Percentiles rank a stretch among this genome's conserved stretches.
These are phyloP conservation scores for Lamprologus callipterus DNA, from an alignment of 2,113 vertebrate species.

Conservation along the genomic window DNA sequence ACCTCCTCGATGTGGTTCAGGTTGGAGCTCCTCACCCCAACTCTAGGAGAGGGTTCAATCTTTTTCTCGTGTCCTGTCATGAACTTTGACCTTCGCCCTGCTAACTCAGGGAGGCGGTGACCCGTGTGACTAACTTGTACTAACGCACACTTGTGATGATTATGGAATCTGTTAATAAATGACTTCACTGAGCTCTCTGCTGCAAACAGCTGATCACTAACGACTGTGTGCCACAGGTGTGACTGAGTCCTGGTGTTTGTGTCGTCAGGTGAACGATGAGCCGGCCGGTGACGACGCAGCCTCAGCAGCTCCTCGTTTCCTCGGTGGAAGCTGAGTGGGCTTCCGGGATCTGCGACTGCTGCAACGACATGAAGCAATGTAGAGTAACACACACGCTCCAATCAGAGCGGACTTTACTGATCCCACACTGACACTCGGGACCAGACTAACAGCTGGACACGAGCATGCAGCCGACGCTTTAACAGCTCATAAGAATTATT, in stretches of 20 bases:
- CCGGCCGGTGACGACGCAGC: neutral
- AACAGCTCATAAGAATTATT: neutral
- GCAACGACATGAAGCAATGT: neutral
- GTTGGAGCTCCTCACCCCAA: neutral
- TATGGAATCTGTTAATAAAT: neutral
- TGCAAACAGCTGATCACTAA: neutral
- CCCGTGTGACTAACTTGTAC: neutral
- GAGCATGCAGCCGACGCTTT: fast-evolving
- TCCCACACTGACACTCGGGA: fast-evolving
- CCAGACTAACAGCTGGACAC: neutral
- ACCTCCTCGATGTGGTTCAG: neutral
- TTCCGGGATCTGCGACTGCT: constrained; percentile 20
- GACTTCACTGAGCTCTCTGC: neutral
- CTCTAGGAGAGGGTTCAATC: neutral
- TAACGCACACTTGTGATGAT: neutral
- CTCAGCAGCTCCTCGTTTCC: neutral
- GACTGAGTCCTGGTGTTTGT: neutral
- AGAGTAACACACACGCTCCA: neutral
- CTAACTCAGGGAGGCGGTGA: neutral
- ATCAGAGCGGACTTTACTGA: neutral
- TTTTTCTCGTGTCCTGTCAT: neutral
- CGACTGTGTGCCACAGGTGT: neutral
- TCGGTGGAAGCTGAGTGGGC: neutral
- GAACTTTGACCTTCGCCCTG: fast-evolving
- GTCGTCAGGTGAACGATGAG: neutral